phyloP scores from a whole-genome alignment of 1,140 invertebrate genomes.

The Thaumetopoea pityocampa region DNA sequence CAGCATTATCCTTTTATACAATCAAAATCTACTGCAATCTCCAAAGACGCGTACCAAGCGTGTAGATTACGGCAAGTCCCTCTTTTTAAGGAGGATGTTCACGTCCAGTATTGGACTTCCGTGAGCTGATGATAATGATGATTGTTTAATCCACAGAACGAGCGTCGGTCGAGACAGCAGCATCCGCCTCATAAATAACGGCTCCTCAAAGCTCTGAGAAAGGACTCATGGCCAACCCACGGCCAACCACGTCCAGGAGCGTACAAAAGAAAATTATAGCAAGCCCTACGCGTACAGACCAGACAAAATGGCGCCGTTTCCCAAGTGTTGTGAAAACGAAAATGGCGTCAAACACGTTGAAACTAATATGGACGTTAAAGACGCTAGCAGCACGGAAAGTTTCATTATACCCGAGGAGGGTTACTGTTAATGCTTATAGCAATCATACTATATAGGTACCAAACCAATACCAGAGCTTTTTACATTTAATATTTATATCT shows the following conservation, averaged over 20 bases:
- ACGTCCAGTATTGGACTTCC: too few species aligned
- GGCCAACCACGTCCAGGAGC: slow-evolving; percentile 49
- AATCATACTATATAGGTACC: too few species aligned
- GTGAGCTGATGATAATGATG: too few species aligned
- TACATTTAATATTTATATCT: too few species aligned
- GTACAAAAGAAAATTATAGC: slow-evolving; percentile 52
- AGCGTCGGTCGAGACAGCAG: slow-evolving; percentile 60
- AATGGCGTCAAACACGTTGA: slow-evolving; percentile 39
- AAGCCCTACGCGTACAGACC: slow-evolving; percentile 40
- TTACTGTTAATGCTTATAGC: slow-evolving; percentile 13
- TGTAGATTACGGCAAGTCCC: too few species aligned
- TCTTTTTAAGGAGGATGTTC: too few species aligned
- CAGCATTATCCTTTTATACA: too few species aligned
- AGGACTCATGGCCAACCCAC: slow-evolving; percentile 29
- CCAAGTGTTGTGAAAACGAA: slow-evolving; percentile 54
- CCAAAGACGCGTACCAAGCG: too few species aligned
- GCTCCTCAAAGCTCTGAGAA: slow-evolving; percentile 59
- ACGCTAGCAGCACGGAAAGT: slow-evolving; percentile 46
- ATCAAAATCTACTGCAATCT: too few species aligned
- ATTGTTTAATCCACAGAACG: slow-evolving; percentile 32
- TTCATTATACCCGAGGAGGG: slow-evolving; percentile 38
- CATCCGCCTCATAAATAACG: slow-evolving; percentile 59
- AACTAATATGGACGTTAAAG: slow-evolving; percentile 36
- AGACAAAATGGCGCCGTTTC: slow-evolving; percentile 45
- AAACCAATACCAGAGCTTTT: too few species aligned